phyloP scores from a whole-genome alignment of 2,888 invertebrate genomes.

The Drosophila neonasuta region DNA sequence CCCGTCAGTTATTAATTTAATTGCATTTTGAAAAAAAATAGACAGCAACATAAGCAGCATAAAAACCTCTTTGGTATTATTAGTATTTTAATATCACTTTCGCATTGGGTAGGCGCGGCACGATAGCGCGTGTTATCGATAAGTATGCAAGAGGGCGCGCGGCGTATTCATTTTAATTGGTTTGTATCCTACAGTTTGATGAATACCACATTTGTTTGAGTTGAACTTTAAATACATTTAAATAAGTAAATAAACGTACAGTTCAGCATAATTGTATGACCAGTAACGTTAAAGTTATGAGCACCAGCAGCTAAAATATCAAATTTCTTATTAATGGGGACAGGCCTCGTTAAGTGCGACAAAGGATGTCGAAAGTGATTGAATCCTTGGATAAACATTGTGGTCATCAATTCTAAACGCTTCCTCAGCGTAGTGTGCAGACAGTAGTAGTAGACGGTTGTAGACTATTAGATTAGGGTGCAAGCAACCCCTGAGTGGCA shows the following conservation, averaged over 20 bases:
- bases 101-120: background rate
- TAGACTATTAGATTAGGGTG: slow-evolving; percentile 14
- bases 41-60: no score
- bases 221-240: background rate
- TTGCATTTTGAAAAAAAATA: background rate
- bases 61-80: background rate
- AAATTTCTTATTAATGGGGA: slow-evolving; percentile 39
- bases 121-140: background rate
- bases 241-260: background rate
- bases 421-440: slow-evolving; percentile 19
- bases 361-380: slow-evolving; percentile 30
- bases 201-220: background rate
- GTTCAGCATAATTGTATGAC: background rate
- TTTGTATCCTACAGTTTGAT: background rate
- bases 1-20: background rate
- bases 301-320: slow-evolving; percentile 12
- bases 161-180: background rate
- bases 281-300: background rate
- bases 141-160: background rate
- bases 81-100: background rate
- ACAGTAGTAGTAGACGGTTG: background rate
- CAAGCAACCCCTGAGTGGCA: slow-evolving; percentile 38
- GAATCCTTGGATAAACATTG: slow-evolving; percentile 41
- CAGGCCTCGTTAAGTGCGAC: slow-evolving; percentile 27
- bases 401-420: slow-evolving; percentile 42